phyloP scores from a whole-genome alignment of 2,113 vertebrate genomes.

The Malaclemys terrapin region DNA sequence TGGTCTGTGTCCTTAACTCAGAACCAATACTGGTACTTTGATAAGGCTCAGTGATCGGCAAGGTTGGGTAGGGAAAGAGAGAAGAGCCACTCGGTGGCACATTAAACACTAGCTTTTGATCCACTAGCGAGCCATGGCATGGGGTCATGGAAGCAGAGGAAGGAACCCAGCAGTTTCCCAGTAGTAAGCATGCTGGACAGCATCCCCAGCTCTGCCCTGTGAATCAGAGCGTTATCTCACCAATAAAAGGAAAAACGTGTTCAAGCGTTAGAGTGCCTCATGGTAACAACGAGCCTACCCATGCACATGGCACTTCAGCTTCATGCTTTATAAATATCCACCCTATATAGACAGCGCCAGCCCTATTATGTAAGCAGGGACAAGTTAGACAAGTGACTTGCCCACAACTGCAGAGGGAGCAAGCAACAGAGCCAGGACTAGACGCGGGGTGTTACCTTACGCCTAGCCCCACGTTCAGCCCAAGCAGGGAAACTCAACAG shows the following conservation, averaged over 20 bases:
- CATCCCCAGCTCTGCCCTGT: neutral
- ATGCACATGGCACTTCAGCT: neutral
- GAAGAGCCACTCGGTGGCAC: neutral
- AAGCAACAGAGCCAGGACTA: neutral
- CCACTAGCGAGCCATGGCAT: neutral
- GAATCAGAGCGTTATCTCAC: neutral
- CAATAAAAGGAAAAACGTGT: neutral
- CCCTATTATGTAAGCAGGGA: neutral
- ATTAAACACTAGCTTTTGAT: neutral
- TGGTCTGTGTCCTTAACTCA: neutral
- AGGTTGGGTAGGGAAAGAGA: neutral
- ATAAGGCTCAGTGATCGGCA: neutral
- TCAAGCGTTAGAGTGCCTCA: neutral
- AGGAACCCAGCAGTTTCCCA: neutral
- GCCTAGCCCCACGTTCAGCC: fast-evolving
- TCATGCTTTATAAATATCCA: neutral
- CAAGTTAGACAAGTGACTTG: neutral
- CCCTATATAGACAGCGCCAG: too few species aligned
- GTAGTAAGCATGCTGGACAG: neutral
- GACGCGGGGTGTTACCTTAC: neutral
- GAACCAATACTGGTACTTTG: neutral
- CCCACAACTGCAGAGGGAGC: neutral
- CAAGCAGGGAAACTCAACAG: neutral
- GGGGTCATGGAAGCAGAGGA: neutral
- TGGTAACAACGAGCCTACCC: neutral